These are phyloP conservation scores for Thereva nobilitata DNA, from an alignment of 2,888 invertebrate genomes.

Conservation along the genomic window DNA sequence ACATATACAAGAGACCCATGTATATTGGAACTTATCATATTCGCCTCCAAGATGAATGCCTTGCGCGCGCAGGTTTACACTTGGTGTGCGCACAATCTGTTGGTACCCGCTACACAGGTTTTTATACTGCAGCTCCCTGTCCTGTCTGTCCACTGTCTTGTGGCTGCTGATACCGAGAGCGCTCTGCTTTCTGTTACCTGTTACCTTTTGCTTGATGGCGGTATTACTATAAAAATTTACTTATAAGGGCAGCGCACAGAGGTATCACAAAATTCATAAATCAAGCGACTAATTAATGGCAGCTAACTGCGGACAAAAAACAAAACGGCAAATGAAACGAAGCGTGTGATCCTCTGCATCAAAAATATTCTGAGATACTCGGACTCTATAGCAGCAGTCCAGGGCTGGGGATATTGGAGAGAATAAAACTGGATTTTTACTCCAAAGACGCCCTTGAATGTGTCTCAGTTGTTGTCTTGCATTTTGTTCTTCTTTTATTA, in stretches of 20 bases:
- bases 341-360: constrained; percentile 24
- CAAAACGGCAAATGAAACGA: constrained; percentile 24
- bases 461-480: too few species aligned
- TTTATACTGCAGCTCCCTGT: constrained; percentile 16
- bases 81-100: constrained; percentile 19
- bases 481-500: too few species aligned
- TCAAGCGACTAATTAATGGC: constrained; percentile 48
- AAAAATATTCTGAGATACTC: too few species aligned
- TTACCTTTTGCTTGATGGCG: constrained; percentile 17
- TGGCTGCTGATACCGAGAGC: constrained; percentile 17
- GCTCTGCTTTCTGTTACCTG: constrained; percentile 21
- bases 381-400: too few species aligned
- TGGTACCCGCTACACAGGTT: constrained; percentile 10
- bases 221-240: constrained; percentile 35
- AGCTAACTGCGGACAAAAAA: constrained; percentile 42
- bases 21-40: constrained; percentile 39
- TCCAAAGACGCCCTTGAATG: too few species aligned
- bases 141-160: constrained; percentile 5
- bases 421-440: too few species aligned
- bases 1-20: not conserved
- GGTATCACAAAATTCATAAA: constrained; percentile 47
- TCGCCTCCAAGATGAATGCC: constrained; percentile 40
- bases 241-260: constrained; percentile 35
- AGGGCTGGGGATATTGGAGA: too few species aligned
- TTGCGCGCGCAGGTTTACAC: constrained; percentile 41